Conservation (phyloP, 2,113 vertebrate species). For the Apistogramma diplotaenia region DNA sequence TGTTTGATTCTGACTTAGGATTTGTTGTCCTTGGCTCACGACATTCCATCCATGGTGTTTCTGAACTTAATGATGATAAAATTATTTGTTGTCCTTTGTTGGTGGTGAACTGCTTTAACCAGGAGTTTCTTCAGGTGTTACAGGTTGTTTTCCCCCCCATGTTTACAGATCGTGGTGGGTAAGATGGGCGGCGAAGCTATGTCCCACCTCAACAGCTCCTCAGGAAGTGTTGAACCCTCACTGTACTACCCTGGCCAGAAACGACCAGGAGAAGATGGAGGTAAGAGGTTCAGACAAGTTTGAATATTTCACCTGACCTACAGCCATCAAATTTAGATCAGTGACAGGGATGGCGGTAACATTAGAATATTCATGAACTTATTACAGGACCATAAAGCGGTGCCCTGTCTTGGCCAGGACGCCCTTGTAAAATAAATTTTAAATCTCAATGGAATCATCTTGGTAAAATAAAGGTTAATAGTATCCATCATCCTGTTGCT, state of each 20-base stretch:
- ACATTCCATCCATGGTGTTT: too few species aligned
- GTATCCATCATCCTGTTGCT: too few species aligned
- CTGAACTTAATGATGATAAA: too few species aligned
- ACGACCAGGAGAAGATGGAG: conserved; percentile 66
- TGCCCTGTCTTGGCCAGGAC: too few species aligned
- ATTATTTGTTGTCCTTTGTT: too few species aligned
- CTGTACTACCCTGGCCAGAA: conserved; percentile 69
- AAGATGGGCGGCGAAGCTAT: conserved; percentile 69
- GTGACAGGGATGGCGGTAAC: neutral
- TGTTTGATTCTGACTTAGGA: too few species aligned
- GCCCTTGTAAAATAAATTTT: too few species aligned
- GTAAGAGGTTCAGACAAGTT: conserved; percentile 1
- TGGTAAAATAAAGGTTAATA: too few species aligned
- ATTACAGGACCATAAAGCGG: too few species aligned
- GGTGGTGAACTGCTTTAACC: neutral
- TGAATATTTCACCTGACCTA: neutral
- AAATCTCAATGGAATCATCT: too few species aligned
- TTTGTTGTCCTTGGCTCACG: too few species aligned
- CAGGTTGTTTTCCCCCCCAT: neutral
- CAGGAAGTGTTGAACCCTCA: conserved; percentile 56
- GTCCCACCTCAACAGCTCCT: conserved; percentile 71
- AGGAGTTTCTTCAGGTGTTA: neutral
- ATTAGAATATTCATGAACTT: neutral
- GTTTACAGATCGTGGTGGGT: conserved; percentile 68
- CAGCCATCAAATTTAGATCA: neutral